Evolutionary conservation across 2,888 invertebrate genomes (phyloP), one percentile per base, ranked within the genome.

Genomic region (Synanthedon vespiformis): DNA sequence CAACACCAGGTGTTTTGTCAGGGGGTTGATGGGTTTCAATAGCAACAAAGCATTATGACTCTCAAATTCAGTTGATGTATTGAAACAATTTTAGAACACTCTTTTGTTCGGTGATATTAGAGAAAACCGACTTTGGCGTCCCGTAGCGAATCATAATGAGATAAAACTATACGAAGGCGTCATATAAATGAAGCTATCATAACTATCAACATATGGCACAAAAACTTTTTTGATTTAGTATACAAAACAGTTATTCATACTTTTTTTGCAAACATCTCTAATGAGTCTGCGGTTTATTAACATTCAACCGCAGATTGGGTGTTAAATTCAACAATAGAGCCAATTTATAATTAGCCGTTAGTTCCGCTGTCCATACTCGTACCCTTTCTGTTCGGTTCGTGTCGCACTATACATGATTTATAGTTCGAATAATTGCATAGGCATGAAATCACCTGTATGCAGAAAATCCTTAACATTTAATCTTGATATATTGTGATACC

Each of bases 101-200:
- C 77, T 67, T 80, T 84, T 85, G 86, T 84, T 72, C 63, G 58
- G 63, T 67, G 63, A 62, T 74, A 73, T 73, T 77, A 77, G 75
- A 71, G 75, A 74, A 76, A 77, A 72, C 72, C 64, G 65, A 63
- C 62, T 57, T 57, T 47, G 80, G 69, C 72, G 56, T 75, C 86
- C 86, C 80, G 79, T 77, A 61, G 86, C 72, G 86, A 77, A 75
- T 70, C 61, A 80, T 87, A 86, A 86, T 85, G 80, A 84, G 72
- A 72, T 74, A 70, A 77, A 82, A 74, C 67, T 65, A 65, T 68
- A 72, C 67, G 66, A 74, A 72, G 65, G 67, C 70, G 72, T 64
- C 64, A 62, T 67, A 70, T 70, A 76, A 80, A 86, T 86, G 80
- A 84, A 86, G 84, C 76, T 80, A 83, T 86, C 85, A 83, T 65